Percentiles rank a stretch among this genome's conserved stretches.
Conservation (phyloP, 2,888 invertebrate species). For the Nasonia oneida region DNA sequence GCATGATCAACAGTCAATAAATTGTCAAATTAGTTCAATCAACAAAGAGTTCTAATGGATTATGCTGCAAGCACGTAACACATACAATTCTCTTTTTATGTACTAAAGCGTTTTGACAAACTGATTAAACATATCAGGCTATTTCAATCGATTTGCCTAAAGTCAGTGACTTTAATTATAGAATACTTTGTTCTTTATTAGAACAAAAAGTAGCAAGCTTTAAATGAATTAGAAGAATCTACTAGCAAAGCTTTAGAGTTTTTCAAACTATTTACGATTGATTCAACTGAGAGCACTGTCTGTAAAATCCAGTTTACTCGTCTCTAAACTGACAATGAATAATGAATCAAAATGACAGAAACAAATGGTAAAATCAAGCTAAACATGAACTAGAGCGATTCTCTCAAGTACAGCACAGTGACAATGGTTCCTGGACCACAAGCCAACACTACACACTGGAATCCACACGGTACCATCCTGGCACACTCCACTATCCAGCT, state of each 20-base stretch:
- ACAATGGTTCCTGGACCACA: not conserved
- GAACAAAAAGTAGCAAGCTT: not conserved
- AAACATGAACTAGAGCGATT: not conserved
- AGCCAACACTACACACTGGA: not conserved
- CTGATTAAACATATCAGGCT: too few relatives aligned
- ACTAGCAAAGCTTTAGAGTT: not conserved
- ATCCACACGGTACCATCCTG: not conserved
- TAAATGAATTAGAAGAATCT: not conserved
- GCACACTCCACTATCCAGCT: slow-evolving; percentile 30
- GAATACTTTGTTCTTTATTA: too few relatives aligned
- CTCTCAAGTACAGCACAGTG: not conserved
- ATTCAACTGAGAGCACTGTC: not conserved
- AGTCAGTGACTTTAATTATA: too few relatives aligned
- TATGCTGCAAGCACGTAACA: not conserved
- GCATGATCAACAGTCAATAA: slow-evolving; percentile 72
- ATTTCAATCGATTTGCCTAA: not conserved
- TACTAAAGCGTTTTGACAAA: too few relatives aligned
- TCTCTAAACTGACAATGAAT: not conserved
- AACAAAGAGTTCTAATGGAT: not conserved
- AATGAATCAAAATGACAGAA: not conserved
- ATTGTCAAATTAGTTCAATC: slow-evolving; percentile 29
- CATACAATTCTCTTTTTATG: not conserved
- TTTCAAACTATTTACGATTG: not conserved
- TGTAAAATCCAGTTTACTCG: not conserved
- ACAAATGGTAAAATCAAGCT: not conserved